Evolutionary conservation across 2,888 invertebrate genomes (phyloP).

Genomic region (Emesis furor): DNA sequence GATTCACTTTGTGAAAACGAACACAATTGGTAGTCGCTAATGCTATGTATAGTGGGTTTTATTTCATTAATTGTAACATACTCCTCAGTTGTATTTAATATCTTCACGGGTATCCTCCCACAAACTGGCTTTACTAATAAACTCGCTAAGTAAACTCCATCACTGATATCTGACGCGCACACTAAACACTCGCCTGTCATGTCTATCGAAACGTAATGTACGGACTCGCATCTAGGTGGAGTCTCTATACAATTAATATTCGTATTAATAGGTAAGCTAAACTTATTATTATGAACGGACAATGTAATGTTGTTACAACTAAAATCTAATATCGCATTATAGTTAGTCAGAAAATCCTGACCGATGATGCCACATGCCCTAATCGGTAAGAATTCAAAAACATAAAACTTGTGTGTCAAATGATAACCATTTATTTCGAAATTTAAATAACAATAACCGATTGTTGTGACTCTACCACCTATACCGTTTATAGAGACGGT

Average conservation of each 20-base stretch:
- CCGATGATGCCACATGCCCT: not conserved
- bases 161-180: not conserved
- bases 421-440: not conserved
- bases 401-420: not conserved
- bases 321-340: not conserved
- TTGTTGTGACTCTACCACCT: no score
- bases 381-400: not conserved
- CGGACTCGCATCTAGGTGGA: not conserved
- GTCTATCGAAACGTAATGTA: not conserved
- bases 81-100: no score
- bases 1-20: no score
- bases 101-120: not conserved
- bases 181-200: not conserved
- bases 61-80: no score
- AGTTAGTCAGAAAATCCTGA: not conserved
- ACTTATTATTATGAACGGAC: not conserved
- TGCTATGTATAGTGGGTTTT: no score
- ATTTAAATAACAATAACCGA: not conserved
- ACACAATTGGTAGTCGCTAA: no score
- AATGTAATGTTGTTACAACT: not conserved
- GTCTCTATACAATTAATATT: not conserved
- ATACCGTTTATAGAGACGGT: no score
- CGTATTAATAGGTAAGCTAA: not conserved
- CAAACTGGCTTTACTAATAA: not conserved
- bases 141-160: not conserved